Conservation (phyloP, 2,888 invertebrate species). For the Stenurella melanura region DNA sequence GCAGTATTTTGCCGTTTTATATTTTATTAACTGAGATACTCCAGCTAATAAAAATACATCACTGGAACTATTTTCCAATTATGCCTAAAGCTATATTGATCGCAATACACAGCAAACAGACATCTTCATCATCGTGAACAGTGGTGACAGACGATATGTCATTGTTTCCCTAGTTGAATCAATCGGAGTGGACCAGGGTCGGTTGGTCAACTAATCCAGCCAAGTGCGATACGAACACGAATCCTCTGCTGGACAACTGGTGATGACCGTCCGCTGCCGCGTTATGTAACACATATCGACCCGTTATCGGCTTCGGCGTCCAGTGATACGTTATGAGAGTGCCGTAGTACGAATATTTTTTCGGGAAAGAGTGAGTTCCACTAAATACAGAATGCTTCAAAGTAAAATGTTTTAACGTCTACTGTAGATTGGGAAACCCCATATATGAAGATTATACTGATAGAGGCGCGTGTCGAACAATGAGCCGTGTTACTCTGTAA, state of each 20-base stretch:
- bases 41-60: neutral
- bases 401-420: too few species aligned
- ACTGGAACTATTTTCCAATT: conserved; percentile 26
- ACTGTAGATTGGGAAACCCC: too few species aligned
- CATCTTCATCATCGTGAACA: conserved; percentile 44
- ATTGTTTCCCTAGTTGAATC: conserved; percentile 44
- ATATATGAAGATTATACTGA: too few species aligned
- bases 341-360: neutral
- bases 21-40: neutral
- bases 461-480: too few species aligned
- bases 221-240: conserved; percentile 39
- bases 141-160: conserved; percentile 47
- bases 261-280: conserved; percentile 48
- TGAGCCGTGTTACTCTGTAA: too few species aligned
- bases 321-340: conserved; percentile 4
- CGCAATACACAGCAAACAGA: conserved; percentile 38
- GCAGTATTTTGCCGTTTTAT: too few species aligned
- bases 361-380: neutral
- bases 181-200: conserved; percentile 42
- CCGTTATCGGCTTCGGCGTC: conserved; percentile 21
- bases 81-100: conserved; percentile 37
- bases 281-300: conserved; percentile 41
- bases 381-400: too few species aligned
- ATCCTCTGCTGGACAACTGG: conserved; percentile 26
- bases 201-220: conserved; percentile 45